Percentiles rank a stretch among this genome's conserved stretches.
These are phyloP conservation scores for Netelia melanura DNA, from an alignment of 2,888 invertebrate species.

Conservation along the genomic window DNA sequence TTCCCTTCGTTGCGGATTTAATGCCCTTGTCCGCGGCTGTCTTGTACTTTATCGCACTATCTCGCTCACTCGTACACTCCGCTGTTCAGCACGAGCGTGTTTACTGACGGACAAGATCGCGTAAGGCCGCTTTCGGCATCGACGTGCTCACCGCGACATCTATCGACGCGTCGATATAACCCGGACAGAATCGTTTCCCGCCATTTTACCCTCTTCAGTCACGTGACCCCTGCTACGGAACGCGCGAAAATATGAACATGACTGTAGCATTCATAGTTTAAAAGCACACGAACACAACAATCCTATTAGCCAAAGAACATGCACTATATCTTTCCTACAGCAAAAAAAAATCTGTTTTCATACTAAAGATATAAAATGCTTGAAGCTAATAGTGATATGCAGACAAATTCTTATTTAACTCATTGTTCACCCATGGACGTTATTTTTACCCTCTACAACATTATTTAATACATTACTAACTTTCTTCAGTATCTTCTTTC, in stretches of 20 bases:
- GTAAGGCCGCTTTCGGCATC: constrained; percentile 66
- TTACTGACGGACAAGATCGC: constrained; percentile 71
- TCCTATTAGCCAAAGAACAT: too few species aligned
- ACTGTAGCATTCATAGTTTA: too few species aligned
- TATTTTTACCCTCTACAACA: too few species aligned
- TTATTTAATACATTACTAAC: too few species aligned
- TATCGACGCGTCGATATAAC: not conserved
- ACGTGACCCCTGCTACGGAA: constrained; percentile 8
- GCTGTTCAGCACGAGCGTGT: constrained; percentile 66
- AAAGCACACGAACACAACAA: too few species aligned
- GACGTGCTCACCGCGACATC: constrained; percentile 40
- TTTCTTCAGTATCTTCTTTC: too few species aligned
- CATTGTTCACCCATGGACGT: too few species aligned
- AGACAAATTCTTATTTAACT: too few species aligned
- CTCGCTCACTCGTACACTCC: constrained; percentile 4
- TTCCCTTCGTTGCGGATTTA: constrained; percentile 7
- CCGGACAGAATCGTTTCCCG: constrained; percentile 44
- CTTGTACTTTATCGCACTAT: constrained; percentile 14
- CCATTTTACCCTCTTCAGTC: constrained; percentile 37
- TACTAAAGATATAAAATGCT: too few species aligned
- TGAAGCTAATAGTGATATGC: too few species aligned
- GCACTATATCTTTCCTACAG: too few species aligned
- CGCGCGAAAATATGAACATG: not conserved
- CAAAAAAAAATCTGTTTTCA: too few species aligned
- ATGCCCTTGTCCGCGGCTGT: not conserved